Evolutionary conservation across 1,140 invertebrate genomes (phyloP).

Genomic region (Pachyrhynchus sulphureomaculatus): DNA sequence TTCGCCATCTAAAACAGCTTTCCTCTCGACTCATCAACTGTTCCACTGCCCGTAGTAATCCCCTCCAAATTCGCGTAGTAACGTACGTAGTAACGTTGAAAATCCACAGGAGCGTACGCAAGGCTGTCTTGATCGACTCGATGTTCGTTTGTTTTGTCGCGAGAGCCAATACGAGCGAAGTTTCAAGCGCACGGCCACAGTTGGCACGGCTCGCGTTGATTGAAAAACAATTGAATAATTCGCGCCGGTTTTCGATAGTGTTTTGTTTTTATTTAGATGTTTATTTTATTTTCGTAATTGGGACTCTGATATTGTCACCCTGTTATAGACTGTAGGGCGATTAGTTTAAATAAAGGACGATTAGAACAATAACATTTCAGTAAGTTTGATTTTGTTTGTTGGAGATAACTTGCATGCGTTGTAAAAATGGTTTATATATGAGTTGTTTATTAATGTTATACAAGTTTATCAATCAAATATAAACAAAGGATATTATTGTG

Average conservation of each 20-base stretch:
- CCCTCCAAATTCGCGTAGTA: conserved; percentile 44
- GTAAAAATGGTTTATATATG: too few relatives aligned
- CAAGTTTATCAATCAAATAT: too few relatives aligned
- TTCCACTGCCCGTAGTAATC: conserved; percentile 42
- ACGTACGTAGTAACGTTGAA: conserved; percentile 5
- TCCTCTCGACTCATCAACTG: not conserved
- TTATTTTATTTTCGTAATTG: too few relatives aligned
- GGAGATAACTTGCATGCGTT: too few relatives aligned
- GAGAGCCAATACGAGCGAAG: conserved; percentile 10
- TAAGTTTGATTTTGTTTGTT: too few relatives aligned
- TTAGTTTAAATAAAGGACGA: too few relatives aligned
- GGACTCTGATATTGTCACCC: too few relatives aligned
- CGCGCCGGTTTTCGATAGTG: not conserved
- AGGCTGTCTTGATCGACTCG: conserved; percentile 9
- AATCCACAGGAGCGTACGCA: conserved; percentile 4
- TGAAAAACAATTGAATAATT: not conserved
- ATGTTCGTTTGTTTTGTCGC: conserved; percentile 16
- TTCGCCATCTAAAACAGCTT: not conserved
- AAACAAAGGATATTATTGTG: too few relatives aligned
- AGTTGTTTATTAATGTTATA: too few relatives aligned
- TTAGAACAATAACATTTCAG: too few relatives aligned
- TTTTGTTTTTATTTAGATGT: not conserved
- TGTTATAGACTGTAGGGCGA: too few relatives aligned
- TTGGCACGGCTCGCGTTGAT: not conserved
- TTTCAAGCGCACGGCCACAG: not conserved